Evolutionary conservation across 2,888 invertebrate genomes (phyloP).

Genomic region (Noctua comes): DNA sequence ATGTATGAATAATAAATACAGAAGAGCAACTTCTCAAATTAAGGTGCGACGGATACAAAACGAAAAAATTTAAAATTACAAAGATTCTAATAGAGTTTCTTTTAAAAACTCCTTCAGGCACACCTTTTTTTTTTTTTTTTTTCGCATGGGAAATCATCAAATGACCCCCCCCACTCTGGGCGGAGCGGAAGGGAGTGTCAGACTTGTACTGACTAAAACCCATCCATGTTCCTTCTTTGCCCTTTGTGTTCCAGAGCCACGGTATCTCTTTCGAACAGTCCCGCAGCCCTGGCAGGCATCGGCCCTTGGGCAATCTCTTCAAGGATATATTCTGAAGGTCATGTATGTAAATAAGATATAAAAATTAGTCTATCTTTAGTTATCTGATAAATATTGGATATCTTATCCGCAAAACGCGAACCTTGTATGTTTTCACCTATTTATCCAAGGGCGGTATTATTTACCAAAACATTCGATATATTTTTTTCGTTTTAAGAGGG

Average conservation of each 20-base stretch:
- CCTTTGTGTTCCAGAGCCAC: too few species aligned
- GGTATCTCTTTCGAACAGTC: too few species aligned
- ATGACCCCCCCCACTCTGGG: too few species aligned
- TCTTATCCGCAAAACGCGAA: slow-evolving; percentile 48
- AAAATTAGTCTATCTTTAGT: slow-evolving; percentile 30
- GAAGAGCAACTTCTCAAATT: not conserved
- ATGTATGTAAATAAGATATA: slow-evolving; percentile 27
- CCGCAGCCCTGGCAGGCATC: too few species aligned
- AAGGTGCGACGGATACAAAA: not conserved
- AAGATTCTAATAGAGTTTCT: not conserved
- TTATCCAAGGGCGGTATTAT: slow-evolving; percentile 48
- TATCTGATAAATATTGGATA: slow-evolving; percentile 34
- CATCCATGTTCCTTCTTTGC: too few species aligned
- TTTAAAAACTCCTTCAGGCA: slow-evolving; percentile 1
- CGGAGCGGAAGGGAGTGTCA: too few species aligned
- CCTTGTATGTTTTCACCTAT: slow-evolving; percentile 47
- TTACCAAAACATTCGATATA: slow-evolving; percentile 23
- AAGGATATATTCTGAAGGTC: slow-evolving; percentile 36
- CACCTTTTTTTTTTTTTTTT: too few species aligned
- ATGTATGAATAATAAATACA: not conserved
- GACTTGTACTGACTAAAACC: too few species aligned
- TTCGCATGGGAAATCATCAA: too few species aligned
- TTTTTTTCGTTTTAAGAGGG: slow-evolving; percentile 20
- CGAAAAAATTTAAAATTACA: not conserved
- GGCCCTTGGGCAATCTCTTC: slow-evolving; percentile 31